Percentiles rank a stretch among this genome's conserved stretches.
phyloP scores from a whole-genome alignment of 2,797 vertebrate genomes.

The Acestrorhynchus altus region DNA sequence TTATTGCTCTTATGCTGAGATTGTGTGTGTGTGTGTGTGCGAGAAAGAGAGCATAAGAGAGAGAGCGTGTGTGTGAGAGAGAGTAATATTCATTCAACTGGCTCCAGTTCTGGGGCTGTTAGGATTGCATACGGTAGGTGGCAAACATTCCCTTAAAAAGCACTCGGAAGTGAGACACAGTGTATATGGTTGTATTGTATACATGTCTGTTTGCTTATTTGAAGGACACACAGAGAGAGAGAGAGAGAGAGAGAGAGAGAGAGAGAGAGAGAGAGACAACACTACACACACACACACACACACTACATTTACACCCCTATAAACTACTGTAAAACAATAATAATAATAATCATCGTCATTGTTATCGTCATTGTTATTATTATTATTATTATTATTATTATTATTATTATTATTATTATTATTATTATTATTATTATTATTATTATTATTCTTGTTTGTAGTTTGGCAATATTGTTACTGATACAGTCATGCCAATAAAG shows the following conservation, averaged over 20 bases:
- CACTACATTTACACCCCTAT: too few species aligned
- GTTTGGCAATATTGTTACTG: too few species aligned
- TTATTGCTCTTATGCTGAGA: neutral
- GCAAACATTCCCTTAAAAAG: conserved; percentile 47
- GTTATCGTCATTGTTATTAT: too few species aligned
- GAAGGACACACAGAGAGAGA: neutral
- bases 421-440: too few species aligned
- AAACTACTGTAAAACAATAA: too few species aligned
- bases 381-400: too few species aligned
- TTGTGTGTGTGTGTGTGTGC: neutral
- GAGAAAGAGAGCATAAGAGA: neutral
- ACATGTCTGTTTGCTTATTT: conserved; percentile 45
- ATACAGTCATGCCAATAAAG: too few species aligned
- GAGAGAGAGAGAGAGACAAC: too few species aligned
- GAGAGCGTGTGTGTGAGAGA: conserved; percentile 2
- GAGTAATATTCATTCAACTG: conserved; percentile 17
- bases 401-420: too few species aligned
- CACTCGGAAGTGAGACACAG: conserved; percentile 2
- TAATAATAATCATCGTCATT: too few species aligned
- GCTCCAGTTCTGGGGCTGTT: conserved; percentile 5
- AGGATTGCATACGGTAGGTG: conserved; percentile 46
- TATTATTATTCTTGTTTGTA: too few species aligned
- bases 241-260: neutral
- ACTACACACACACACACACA: too few species aligned
- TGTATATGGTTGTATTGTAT: neutral